phyloP scores from a whole-genome alignment of 2,888 invertebrate species.

The Lobophora halterata region DNA sequence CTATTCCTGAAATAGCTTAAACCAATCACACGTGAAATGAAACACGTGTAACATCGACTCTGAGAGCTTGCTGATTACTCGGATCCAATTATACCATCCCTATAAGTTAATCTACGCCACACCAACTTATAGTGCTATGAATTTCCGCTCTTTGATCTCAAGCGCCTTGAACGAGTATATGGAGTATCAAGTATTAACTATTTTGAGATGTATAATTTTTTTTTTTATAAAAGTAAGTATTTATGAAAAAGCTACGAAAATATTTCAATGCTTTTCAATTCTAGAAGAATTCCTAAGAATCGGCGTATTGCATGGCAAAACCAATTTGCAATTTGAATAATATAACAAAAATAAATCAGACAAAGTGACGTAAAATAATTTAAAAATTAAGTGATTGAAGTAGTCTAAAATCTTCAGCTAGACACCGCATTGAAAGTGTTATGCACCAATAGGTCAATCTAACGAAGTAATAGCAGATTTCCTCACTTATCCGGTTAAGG shows the following conservation, averaged over 20 bases:
- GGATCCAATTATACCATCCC: conserved; percentile 16
- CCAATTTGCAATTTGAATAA: no score
- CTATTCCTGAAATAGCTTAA: conserved; percentile 12
- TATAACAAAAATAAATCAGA: no score
- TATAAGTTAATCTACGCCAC: conserved; percentile 14
- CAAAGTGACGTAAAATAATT: not conserved
- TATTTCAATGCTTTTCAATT: no score
- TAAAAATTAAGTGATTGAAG: not conserved
- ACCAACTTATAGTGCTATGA: conserved; percentile 8
- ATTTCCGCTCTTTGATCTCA: conserved; percentile 19
- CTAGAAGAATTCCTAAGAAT: no score
- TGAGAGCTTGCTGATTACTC: conserved; percentile 7
- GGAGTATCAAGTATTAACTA: no score
- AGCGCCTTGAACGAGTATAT: no score
- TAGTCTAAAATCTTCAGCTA: no score
- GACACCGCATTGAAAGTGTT: no score
- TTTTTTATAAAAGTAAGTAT: no score
- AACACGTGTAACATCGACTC: conserved; percentile 11
- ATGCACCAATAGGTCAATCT: conserved; percentile 13
- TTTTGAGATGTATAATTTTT: no score
- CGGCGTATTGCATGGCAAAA: no score
- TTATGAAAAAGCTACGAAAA: no score
- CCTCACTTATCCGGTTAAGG: conserved; percentile 7
- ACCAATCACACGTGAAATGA: conserved; percentile 10
- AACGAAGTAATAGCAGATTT: conserved; percentile 12